Evolutionary conservation across 2,888 invertebrate species (phyloP).

Genomic region (Cataglyphis cursor): DNA sequence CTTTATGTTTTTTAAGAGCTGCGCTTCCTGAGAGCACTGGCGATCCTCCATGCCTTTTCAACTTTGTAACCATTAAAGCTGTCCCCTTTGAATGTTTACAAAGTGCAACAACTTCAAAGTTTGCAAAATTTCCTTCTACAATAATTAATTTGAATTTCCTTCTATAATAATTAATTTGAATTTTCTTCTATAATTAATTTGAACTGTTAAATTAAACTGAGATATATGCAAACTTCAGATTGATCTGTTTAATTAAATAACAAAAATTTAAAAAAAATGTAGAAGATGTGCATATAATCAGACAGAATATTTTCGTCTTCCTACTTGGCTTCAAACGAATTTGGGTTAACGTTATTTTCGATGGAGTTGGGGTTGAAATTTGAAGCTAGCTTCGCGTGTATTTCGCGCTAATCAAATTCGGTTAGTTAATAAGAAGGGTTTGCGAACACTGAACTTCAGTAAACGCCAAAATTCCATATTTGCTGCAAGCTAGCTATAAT

Average conservation of each 20-base stretch:
- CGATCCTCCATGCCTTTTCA: constrained; percentile 15
- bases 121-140: neutral
- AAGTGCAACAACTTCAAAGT: neutral
- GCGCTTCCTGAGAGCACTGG: neutral
- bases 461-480: neutral
- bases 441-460: neutral
- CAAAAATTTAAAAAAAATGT: neutral
- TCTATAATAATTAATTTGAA: neutral
- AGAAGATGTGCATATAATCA: neutral
- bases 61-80: neutral
- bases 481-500: neutral
- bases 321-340: neutral
- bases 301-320: neutral
- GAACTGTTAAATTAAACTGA: neutral
- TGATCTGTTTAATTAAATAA: neutral
- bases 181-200: neutral
- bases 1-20: constrained; percentile 23
- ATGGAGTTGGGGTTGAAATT: neutral
- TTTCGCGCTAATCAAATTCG: constrained; percentile 29
- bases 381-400: neutral
- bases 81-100: neutral
- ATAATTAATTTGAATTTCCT: neutral
- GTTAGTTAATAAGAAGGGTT: constrained; percentile 9
- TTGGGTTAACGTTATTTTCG: constrained; percentile 18
- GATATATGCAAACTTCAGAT: neutral